phyloP scores from a whole-genome alignment of 1,140 invertebrate species.

The Coptotermes formosanus region DNA sequence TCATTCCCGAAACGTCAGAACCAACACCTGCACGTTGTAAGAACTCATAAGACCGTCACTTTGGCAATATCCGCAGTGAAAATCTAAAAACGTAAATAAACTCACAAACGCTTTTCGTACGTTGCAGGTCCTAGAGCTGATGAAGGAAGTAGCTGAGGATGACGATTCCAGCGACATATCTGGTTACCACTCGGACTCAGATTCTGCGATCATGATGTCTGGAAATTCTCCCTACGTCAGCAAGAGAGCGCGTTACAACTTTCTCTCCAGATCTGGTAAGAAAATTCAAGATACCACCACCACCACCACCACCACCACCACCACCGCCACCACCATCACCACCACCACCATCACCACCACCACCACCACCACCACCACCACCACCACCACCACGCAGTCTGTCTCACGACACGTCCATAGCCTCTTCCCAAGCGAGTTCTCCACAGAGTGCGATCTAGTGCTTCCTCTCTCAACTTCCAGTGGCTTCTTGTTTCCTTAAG shows the following conservation, averaged over 20 bases:
- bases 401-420: not conserved
- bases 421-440: too few species aligned
- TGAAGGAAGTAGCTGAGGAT: conserved; percentile 56
- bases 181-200: conserved; percentile 82
- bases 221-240: conserved; percentile 56
- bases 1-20: too few species aligned
- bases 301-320: not conserved
- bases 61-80: too few species aligned
- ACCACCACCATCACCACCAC: too few species aligned
- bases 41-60: too few species aligned
- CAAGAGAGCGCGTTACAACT: conserved; percentile 51
- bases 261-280: conserved; percentile 54
- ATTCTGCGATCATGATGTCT: conserved; percentile 64
- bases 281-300: not conserved
- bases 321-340: too few species aligned
- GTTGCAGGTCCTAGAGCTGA: conserved; percentile 66
- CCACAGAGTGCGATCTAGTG: too few species aligned
- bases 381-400: not conserved
- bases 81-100: too few species aligned
- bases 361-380: too few species aligned
- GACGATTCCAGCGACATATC: conserved; percentile 57
- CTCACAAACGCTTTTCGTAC: not conserved
- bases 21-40: too few species aligned
- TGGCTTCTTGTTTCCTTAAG: too few species aligned
- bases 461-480: too few species aligned